Evolutionary conservation across 2,888 invertebrate genomes (phyloP).

Genomic region (Dicranocentrus wangi): DNA sequence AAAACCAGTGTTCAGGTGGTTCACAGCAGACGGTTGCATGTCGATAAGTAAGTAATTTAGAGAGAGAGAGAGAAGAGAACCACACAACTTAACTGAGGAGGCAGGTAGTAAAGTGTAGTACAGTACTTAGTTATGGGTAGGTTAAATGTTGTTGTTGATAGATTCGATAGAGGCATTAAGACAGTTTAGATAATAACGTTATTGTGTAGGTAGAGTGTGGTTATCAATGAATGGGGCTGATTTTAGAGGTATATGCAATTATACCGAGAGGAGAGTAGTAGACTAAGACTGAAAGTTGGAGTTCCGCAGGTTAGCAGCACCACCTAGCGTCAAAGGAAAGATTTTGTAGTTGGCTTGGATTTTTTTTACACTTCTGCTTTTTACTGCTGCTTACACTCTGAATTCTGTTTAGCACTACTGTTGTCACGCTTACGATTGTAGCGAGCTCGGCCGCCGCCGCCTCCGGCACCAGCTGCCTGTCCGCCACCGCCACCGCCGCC

Average conservation of each 20-base stretch:
- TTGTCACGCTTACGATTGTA: slow-evolving; percentile 64
- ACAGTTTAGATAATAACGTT: no score
- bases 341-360: slow-evolving; percentile 54
- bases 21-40: no score
- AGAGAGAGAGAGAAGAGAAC: no score
- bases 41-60: no score
- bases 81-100: no score
- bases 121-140: no score
- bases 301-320: slow-evolving; percentile 64
- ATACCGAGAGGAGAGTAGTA: slow-evolving; percentile 33
- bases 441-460: slow-evolving; percentile 50
- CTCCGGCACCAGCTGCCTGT: slow-evolving; percentile 36
- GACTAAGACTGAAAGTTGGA: slow-evolving; percentile 61
- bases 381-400: slow-evolving; percentile 73
- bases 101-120: no score
- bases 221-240: slow-evolving; percentile 8
- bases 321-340: slow-evolving; percentile 63
- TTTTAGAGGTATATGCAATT: slow-evolving; percentile 15
- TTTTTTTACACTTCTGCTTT: slow-evolving; percentile 45
- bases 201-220: no score
- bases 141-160: no score
- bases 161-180: no score
- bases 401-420: slow-evolving; percentile 63
- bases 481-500: slow-evolving; percentile 55
- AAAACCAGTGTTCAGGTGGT: no score